Conservation (phyloP, 2,797 vertebrate genomes). For the Takifugu ocellatus region DNA sequence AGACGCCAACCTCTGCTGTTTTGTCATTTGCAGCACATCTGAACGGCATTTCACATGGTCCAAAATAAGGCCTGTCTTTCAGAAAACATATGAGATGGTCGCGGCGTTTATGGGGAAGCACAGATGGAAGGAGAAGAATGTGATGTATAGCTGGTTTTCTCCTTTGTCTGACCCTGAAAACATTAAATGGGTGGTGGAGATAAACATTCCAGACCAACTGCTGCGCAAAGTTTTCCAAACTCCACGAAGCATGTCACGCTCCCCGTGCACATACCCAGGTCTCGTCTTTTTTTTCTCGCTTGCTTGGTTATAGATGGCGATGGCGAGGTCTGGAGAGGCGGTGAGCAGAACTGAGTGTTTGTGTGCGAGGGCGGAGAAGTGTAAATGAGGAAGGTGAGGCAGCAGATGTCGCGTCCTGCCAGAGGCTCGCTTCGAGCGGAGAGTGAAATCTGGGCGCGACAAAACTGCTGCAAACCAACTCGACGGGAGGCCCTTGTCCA, state of each 20-base stretch:
- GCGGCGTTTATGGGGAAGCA: background rate
- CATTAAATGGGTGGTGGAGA: constrained; percentile 28
- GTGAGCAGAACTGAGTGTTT: constrained; percentile 53
- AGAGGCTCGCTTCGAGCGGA: constrained; percentile 92
- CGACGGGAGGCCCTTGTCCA: constrained; percentile 97
- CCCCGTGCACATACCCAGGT: constrained; percentile 44
- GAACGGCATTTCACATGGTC: background rate
- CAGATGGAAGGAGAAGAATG: background rate
- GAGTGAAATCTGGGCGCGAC: constrained; percentile 97
- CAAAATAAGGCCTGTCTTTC: background rate
- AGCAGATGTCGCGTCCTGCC: constrained; percentile 99
- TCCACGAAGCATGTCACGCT: constrained; percentile 74
- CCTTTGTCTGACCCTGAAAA: constrained; percentile 48
- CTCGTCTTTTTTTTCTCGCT: constrained; percentile 12
- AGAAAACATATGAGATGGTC: background rate
- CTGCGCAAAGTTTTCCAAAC: constrained; percentile 68
- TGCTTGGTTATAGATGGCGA: constrained; percentile 46
- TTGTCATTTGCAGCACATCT: too few species aligned
- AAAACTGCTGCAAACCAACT: constrained; percentile 99
- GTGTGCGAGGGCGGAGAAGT: constrained; percentile 70
- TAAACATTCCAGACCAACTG: constrained; percentile 54
- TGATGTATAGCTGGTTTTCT: constrained; percentile 15
- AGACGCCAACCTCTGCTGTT: too few species aligned
- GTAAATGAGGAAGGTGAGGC: constrained; percentile 77
- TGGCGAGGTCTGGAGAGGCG: constrained; percentile 68